A percentile compares a stretch with the other conserved stretches of the same genome.
phyloP scores from a whole-genome alignment of 2,888 invertebrate genomes.

The Osmoderma eremita region DNA sequence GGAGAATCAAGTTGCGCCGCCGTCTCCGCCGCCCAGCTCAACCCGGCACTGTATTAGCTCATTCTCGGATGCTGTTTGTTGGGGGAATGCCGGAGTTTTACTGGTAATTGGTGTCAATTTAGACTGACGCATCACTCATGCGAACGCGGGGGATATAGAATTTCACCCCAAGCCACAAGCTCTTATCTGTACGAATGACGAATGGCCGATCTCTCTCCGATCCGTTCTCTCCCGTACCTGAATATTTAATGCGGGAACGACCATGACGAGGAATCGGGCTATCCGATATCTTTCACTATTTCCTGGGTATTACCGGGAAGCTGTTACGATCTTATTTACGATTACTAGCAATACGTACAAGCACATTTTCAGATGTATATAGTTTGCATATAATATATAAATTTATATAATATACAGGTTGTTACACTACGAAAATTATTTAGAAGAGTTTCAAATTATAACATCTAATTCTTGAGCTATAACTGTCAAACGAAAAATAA shows the following conservation, averaged over 20 bases:
- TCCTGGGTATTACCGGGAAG: background rate
- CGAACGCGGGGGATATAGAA: constrained; percentile 62
- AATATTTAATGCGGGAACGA: constrained; percentile 36
- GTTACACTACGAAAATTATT: too few relatives aligned
- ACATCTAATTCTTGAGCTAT: too few relatives aligned
- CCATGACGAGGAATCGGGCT: constrained; percentile 26
- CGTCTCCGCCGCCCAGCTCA: constrained; percentile 29
- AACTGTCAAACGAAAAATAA: too few relatives aligned
- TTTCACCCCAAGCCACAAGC: constrained; percentile 57
- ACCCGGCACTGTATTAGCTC: constrained; percentile 59
- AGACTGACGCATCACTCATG: constrained; percentile 69
- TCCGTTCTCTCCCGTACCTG: constrained; percentile 31
- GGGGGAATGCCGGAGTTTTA: constrained; percentile 65
- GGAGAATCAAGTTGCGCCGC: constrained; percentile 38
- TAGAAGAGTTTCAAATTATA: too few relatives aligned
- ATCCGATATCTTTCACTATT: constrained; percentile 29
- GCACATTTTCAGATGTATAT: too few relatives aligned
- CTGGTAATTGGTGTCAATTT: constrained; percentile 75
- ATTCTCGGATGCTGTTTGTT: constrained; percentile 64
- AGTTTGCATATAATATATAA: too few relatives aligned
- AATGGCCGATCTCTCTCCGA: constrained; percentile 35
- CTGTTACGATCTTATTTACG: too few relatives aligned
- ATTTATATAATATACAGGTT: too few relatives aligned
- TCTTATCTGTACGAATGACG: constrained; percentile 39
- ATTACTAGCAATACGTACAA: too few relatives aligned